phyloP scores from a whole-genome alignment of 2,888 invertebrate species.

The Microplitis manilae region DNA sequence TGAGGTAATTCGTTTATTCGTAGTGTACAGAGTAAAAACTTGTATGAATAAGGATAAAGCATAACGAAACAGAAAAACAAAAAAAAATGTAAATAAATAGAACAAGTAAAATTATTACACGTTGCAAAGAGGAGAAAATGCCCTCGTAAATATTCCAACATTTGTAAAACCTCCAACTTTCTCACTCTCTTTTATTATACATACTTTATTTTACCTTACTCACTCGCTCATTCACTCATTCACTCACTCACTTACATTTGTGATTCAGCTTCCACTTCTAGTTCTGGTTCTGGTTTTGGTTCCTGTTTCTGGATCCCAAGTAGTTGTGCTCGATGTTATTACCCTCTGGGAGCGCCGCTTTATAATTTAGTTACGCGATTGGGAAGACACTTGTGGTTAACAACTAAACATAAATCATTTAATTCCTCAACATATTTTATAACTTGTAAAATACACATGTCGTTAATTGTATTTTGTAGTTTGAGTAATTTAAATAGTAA shows the following conservation, averaged over 20 bases:
- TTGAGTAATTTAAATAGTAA: background rate
- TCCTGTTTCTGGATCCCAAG: background rate
- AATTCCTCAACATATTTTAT: constrained; percentile 50
- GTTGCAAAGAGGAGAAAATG: constrained; percentile 24
- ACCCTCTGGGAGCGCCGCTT: constrained; percentile 54
- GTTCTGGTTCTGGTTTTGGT: constrained; percentile 7
- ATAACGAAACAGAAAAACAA: too few species aligned
- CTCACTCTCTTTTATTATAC: constrained; percentile 7
- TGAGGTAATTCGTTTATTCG: constrained; percentile 15
- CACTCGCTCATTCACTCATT: background rate
- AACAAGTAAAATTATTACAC: constrained; percentile 33
- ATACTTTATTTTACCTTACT: background rate
- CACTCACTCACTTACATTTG: background rate
- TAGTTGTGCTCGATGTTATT: constrained; percentile 33
- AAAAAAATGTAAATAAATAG: background rate
- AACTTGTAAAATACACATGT: background rate
- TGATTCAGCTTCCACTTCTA: constrained; percentile 18
- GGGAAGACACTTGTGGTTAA: constrained; percentile 58
- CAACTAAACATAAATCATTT: constrained; percentile 56
- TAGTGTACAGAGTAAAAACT: constrained; percentile 23
- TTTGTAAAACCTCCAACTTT: constrained; percentile 16
- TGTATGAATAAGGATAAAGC: background rate
- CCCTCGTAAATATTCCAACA: constrained; percentile 35
- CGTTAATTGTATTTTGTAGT: constrained; percentile 21
- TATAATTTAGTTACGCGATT: constrained; percentile 64